Evolutionary conservation across 2,797 vertebrate species (phyloP), one percentile per base, ranked within the genome.

Genomic region (Sarcophilus harrisii): DNA sequence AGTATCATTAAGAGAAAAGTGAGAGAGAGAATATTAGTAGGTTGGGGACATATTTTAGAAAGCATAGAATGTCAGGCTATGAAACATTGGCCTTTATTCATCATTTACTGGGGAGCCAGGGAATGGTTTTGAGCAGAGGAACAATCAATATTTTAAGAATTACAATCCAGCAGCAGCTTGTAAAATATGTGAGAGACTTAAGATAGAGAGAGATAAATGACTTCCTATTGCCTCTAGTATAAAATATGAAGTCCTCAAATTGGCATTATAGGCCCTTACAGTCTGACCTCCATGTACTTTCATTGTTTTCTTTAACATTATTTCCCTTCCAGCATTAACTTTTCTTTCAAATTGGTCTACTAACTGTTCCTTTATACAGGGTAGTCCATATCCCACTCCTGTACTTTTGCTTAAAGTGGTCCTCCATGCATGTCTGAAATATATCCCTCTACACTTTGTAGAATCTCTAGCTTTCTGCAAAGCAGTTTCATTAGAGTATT

Each of bases 141-240:
- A 3, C 57, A 49, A 1, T 55, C 57, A 49, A 1, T 55, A 27
- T 90, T 95, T 95, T 95, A 94, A 94, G 30, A 12, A 81, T 91
- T 32, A 81, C 6, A 90, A 66, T 93, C 58, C 93, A 94, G 92
- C 58, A 38, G 30, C 32, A 21, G 81, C 8, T 45, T 94, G 90
- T 93, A 92, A 94, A 89, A 94, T 38, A 58, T n/a, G 5, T 18
- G 93, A 92, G 93, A 90, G 92, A 89, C 4, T 89, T 89, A 32
- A 60, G 38, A 57, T 32, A 92, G 29, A 94, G 62, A 96, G 30
- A 58, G n/a, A n/a, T 73, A n/a, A 38, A 81, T 81, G 73, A 81
- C 21, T 45, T 9, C 73, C 21, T 81, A 9, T 45, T 81, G 6
- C 21, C 73, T 81, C 73, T 45, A 81, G 9, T 21, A 27, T 81